Evolutionary conservation across 2,113 vertebrate species (phyloP).

Genomic region (Craseonycteris thonglongyai): DNA sequence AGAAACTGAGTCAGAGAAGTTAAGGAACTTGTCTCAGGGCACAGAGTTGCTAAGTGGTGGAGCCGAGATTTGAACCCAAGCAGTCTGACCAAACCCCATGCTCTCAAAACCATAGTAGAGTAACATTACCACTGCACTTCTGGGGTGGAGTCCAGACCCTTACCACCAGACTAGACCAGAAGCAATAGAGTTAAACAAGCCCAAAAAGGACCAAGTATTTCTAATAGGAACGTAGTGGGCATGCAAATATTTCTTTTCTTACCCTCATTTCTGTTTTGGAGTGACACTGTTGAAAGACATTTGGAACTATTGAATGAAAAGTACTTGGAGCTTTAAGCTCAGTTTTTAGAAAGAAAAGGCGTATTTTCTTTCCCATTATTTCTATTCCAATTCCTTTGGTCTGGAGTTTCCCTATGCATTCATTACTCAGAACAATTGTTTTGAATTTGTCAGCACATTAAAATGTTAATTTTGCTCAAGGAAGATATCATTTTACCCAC

Average conservation of each 20-base stretch:
- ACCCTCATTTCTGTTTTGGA: background rate
- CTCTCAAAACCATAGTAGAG: background rate
- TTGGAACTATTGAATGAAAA: slow-evolving; percentile 42
- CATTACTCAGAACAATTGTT: slow-evolving; percentile 5
- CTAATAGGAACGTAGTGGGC: background rate
- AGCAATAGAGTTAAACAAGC: background rate
- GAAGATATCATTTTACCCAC: background rate
- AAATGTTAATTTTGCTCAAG: slow-evolving; percentile 25
- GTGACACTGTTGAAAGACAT: slow-evolving; percentile 18
- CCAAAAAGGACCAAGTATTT: background rate
- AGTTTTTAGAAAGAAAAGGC: background rate
- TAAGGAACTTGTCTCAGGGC: background rate
- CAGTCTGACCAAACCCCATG: background rate
- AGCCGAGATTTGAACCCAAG: background rate
- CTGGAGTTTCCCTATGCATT: slow-evolving; percentile 4
- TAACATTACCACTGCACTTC: background rate
- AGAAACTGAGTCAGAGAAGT: background rate
- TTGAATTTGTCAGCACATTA: slow-evolving; percentile 39
- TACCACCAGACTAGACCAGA: background rate
- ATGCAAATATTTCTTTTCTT: slow-evolving; percentile 16
- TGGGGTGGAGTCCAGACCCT: background rate
- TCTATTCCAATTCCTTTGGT: slow-evolving; percentile 8
- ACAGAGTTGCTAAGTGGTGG: background rate
- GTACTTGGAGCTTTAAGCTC: slow-evolving; percentile 33
- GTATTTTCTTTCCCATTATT: slow-evolving; percentile 37